Percentiles rank a stretch among this genome's conserved stretches.
These are phyloP conservation scores for Galleria mellonella DNA, from an alignment of 1,140 invertebrate species.

Conservation along the genomic window DNA sequence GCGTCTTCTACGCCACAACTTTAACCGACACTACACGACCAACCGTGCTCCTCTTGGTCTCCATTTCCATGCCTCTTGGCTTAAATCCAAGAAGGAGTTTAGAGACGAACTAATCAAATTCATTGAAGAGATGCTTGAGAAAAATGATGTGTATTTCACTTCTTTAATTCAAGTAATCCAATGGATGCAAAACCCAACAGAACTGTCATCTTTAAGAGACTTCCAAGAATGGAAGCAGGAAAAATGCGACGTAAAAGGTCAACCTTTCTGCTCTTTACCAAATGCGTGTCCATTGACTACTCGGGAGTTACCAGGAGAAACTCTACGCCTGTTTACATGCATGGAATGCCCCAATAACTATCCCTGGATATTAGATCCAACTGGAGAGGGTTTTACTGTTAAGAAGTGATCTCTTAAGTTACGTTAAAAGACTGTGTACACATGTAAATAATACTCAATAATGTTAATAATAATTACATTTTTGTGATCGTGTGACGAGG, in stretches of 20 bases:
- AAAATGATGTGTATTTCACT: constrained; percentile 96
- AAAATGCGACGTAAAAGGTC: constrained; percentile 95
- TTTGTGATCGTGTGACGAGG: constrained; percentile 26
- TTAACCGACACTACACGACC: constrained; percentile 93
- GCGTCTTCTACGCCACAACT: constrained; percentile 92
- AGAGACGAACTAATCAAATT: constrained; percentile 94
- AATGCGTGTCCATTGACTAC: constrained; percentile 93
- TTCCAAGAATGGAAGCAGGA: constrained; percentile 95
- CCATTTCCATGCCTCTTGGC: constrained; percentile 96
- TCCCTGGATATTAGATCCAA: constrained; percentile 95
- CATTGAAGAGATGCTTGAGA: constrained; percentile 92
- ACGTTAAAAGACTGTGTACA: constrained; percentile 68
- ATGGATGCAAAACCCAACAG: constrained; percentile 98
- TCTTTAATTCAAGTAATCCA: constrained; percentile 96
- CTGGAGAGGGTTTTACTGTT: constrained; percentile 92
- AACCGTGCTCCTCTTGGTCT: constrained; percentile 96
- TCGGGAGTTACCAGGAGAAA: constrained; percentile 93
- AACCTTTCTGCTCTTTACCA: constrained; percentile 92
- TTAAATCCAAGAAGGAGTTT: constrained; percentile 95
- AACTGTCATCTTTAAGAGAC: constrained; percentile 88
- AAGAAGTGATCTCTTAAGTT: constrained; percentile 78
- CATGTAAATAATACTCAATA: constrained; percentile 74
- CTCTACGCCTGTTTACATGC: constrained; percentile 93
- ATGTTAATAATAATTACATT: constrained; percentile 62
- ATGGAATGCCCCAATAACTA: constrained; percentile 97